phyloP scores from a whole-genome alignment of 2,797 vertebrate genomes.

The Carapus acus region DNA sequence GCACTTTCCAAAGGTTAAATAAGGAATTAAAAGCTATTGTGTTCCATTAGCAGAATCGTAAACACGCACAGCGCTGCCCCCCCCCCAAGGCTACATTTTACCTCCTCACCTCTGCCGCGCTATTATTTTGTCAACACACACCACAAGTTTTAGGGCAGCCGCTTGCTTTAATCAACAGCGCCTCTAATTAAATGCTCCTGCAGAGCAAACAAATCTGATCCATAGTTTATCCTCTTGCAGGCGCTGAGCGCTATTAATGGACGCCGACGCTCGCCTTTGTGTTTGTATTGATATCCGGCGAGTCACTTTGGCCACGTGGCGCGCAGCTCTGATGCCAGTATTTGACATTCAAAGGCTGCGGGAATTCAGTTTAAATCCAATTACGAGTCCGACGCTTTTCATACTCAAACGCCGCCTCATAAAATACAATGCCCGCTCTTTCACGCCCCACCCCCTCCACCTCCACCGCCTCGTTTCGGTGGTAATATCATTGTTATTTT shows the following conservation, averaged over 20 bases:
- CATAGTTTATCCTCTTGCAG: constrained; percentile 30
- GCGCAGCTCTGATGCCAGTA: neutral
- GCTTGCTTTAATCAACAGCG: constrained; percentile 21
- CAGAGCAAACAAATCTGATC: constrained; percentile 45
- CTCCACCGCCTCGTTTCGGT: neutral
- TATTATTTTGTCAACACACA: neutral
- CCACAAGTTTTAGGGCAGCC: neutral
- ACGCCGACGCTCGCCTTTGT: constrained; percentile 5
- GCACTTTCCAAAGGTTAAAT: too few relatives aligned
- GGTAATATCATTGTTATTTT: neutral
- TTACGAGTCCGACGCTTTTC: constrained; percentile 17
- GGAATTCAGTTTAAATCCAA: constrained; percentile 11
- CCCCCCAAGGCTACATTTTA: constrained; percentile 12
- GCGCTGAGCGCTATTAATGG: constrained; percentile 29
- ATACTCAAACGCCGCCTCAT: neutral
- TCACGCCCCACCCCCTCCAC: too few relatives aligned
- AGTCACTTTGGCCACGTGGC: constrained; percentile 26
- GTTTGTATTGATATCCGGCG: constrained; percentile 34
- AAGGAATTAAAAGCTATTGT: neutral
- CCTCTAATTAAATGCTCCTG: constrained; percentile 27
- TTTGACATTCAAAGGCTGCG: neutral
- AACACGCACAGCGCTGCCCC: neutral
- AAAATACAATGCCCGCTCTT: neutral
- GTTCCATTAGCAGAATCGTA: constrained; percentile 17
- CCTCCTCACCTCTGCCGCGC: constrained; percentile 3